Evolutionary conservation across 2,113 vertebrate genomes (phyloP), one percentile per base, ranked within the genome.

Genomic region (Chrysemys picta): DNA sequence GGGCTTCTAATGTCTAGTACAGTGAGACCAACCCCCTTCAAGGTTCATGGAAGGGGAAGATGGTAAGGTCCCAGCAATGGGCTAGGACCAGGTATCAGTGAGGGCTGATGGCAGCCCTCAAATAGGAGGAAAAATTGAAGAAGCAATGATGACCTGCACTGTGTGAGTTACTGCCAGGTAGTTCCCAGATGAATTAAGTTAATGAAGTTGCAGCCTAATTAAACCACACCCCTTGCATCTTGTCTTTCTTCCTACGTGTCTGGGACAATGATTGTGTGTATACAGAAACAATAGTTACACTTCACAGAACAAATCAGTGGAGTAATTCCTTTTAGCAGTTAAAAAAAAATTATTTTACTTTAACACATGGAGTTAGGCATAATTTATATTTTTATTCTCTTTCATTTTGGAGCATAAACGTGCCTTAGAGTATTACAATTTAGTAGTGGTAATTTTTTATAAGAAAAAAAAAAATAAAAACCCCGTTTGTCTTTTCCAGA

Each of bases 311-410:
- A 72, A 25, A 8, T 72, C 16, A 31, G 49, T 47, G 52, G 42
- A 56, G 75, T 35, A 49, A 31, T 21, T 13, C 25, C 27, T 45
- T 31, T 82, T 75, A 72, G 29, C 49, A 88, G 25, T 10, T 35
- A 75, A 54, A 38, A 31, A 72, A 29, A 4, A 31, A 31, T 5
- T 42, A 3, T 84, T 59, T 78, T 52, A 52, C 56, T 53, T 80
- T 25, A 25, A 31, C 49, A 4, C 17, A 53, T 27, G 29, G 27
- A 47, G 59, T 54, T n/a, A 52, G 42, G 35, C 31, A 38, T 91
- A 31, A 82, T 91, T 56, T 88, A 45, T 85, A 16, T 53, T 8
- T 85, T 35, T 90, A 35, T 80, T 84, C 91, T 89, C 4, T 92
- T 35, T 80, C 14, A 16, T 35, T 27, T 38, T 10, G 29, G 80